Base-by-base conservation (phyloP, 1,140 invertebrate species). In the Musca vetustissima region DNA sequence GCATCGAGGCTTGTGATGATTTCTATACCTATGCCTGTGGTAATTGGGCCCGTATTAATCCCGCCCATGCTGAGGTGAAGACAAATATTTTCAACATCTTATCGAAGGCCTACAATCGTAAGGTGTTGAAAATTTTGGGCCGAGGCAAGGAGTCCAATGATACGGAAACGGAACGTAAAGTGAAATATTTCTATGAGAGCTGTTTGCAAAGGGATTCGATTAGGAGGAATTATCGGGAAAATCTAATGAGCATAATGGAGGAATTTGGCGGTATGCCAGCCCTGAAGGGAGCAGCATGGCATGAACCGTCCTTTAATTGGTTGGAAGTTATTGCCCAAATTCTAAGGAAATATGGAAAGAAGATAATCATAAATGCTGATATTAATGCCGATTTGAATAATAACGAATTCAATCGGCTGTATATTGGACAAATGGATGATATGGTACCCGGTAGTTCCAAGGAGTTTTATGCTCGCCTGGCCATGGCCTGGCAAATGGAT, bases 181-280 rank as follows among this genome's bases (percentile, higher is more conserved):
- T 80, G 0, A 81, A 79, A 69, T 77, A 76, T 19, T 79, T 81
- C 48, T 77, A 78, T 24, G 76, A 81, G 11, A 78, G 79, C 2
- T 81, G 79, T 17, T 64, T 76, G 15, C 74, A 83, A 79, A 32
- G 73, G 85, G 85, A 75, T 66, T 71, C 76, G 7, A n/a, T 71
- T 4, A 85, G 88, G 53, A 85, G 87, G 71, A 75, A 84, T 1
- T 76, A 84, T 49, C 88, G 89, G 1, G 73, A 89, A 8, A 74
- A 84, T 1, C 85, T 89, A 1, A 71, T 92, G 1, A 68, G 83
- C 4, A 76, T 85, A 0, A 70, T 93, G 4, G 82, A 85, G 14
- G 80, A 86, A 64, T 81, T 94, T 3, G 92, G 91, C 1, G 91
- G 91, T 0, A 92, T 92, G 91, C 93, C 92, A 0, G 89, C 92